Percentiles rank a stretch among this genome's conserved stretches.
phyloP scores from a whole-genome alignment of 2,888 invertebrate species.

The Steinernema scapterisci region DNA sequence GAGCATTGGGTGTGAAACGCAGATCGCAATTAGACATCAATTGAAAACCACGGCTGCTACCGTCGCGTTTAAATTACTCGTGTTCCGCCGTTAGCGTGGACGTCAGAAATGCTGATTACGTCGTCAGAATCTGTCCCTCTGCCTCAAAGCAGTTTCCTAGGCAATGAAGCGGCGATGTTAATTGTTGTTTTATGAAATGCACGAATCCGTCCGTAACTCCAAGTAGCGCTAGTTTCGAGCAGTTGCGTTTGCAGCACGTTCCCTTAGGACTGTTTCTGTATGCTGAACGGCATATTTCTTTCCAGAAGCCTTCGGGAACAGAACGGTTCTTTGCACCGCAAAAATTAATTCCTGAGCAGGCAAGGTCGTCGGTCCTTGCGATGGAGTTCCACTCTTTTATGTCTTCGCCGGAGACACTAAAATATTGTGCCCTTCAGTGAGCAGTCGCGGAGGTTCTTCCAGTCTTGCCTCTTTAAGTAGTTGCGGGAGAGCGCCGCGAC shows the following conservation, averaged over 20 bases:
- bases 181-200: neutral
- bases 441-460: neutral
- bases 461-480: neutral
- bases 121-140: neutral
- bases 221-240: too few relatives aligned
- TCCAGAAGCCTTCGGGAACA: too few relatives aligned
- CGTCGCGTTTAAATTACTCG: too few relatives aligned
- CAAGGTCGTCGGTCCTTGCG: constrained; percentile 14
- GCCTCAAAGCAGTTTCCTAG: neutral
- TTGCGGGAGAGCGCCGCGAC: neutral
- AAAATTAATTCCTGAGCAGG: neutral
- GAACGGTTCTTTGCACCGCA: neutral
- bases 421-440: constrained; percentile 13
- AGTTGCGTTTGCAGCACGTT: too few relatives aligned
- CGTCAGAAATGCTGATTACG: too few relatives aligned
- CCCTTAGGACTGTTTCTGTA: too few relatives aligned
- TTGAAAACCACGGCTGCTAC: too few relatives aligned
- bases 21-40: too few relatives aligned
- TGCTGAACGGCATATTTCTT: too few relatives aligned
- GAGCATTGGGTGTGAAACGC: too few relatives aligned
- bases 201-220: neutral
- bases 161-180: neutral
- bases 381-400: neutral
- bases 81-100: too few relatives aligned
- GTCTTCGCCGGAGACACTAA: neutral